Conservation (phyloP, 2,797 vertebrate species). For the Sebastes reedi region DNA sequence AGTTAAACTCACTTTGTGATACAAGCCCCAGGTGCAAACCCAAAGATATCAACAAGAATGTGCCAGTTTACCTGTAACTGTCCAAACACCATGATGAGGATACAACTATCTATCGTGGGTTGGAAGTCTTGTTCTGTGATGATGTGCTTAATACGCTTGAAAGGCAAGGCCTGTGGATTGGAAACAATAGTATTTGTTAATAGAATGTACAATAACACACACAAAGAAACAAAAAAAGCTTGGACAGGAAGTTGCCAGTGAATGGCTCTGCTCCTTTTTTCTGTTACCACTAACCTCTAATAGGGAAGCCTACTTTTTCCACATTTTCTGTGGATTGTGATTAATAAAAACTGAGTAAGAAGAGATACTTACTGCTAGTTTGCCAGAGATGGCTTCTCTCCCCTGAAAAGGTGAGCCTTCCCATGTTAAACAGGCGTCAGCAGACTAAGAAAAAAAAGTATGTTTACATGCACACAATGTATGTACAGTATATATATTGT, state of each 20-base stretch:
- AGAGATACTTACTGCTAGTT: constrained; percentile 74
- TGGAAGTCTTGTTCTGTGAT: constrained; percentile 84
- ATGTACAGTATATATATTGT: too few species aligned
- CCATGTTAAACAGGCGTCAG: constrained; percentile 85
- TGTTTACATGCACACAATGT: not conserved
- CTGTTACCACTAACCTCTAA: not conserved
- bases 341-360: not conserved
- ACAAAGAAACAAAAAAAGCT: not conserved
- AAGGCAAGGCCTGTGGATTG: constrained; percentile 76
- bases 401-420: constrained; percentile 82
- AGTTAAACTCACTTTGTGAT: not conserved
- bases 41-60: not conserved
- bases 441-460: constrained; percentile 60
- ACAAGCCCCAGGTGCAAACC: not conserved
- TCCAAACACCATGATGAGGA: constrained; percentile 83
- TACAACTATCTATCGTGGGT: constrained; percentile 79
- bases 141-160: constrained; percentile 80
- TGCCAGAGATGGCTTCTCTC: constrained; percentile 77
- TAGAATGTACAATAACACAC: not conserved
- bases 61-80: constrained; percentile 79
- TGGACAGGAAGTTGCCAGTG: not conserved
- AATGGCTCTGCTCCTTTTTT: not conserved
- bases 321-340: not conserved
- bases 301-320: not conserved
- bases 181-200: constrained; percentile 5